Percentiles rank a stretch among this genome's conserved stretches.
Conservation (phyloP, 37 sponge, comb jelly and placozoan genomes). For the Lycopodina hypogea region DNA sequence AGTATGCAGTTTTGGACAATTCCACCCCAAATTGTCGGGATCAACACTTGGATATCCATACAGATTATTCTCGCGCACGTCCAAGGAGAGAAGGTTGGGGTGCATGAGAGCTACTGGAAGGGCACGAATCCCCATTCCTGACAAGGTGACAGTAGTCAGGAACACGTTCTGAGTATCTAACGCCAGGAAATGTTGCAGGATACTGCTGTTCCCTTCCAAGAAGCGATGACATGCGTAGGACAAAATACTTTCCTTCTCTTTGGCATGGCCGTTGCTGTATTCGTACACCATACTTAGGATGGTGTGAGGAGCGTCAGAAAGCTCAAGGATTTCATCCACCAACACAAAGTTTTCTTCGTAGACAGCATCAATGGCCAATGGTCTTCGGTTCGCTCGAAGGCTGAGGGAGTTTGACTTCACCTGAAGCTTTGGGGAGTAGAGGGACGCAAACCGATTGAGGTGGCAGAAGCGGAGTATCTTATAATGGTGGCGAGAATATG, state of each 20-base stretch:
- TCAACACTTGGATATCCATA: slow-evolving; percentile 13
- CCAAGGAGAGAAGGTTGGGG: slow-evolving; percentile 25
- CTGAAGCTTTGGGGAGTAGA: slow-evolving; percentile 6
- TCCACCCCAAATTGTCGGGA: slow-evolving; percentile 2
- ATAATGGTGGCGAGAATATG: slow-evolving; percentile 26
- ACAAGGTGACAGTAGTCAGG: slow-evolving; percentile 31
- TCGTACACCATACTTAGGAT: slow-evolving; percentile 24
- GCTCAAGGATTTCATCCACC: slow-evolving; percentile 1
- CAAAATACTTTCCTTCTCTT: slow-evolving; percentile 9
- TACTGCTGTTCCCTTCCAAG: neutral
- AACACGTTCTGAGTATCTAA: neutral
- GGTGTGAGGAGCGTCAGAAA: neutral
- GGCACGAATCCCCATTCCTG: slow-evolving; percentile 15
- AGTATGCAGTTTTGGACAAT: slow-evolving; percentile 14
- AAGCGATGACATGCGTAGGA: slow-evolving; percentile 16
- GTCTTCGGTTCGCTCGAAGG: neutral
- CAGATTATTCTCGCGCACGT: slow-evolving; percentile 44
- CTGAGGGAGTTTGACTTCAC: neutral
- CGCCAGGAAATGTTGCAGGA: slow-evolving; percentile 1
- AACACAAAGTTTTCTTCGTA: neutral
- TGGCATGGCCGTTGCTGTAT: neutral
- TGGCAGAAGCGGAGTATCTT: slow-evolving; percentile 45
- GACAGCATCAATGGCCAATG: slow-evolving; percentile 30
- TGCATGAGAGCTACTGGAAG: slow-evolving; percentile 47
- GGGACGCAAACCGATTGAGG: neutral